These are phyloP conservation scores for Babyrousa celebensis DNA, from an alignment of 2,797 vertebrate genomes.

Conservation along the genomic window DNA sequence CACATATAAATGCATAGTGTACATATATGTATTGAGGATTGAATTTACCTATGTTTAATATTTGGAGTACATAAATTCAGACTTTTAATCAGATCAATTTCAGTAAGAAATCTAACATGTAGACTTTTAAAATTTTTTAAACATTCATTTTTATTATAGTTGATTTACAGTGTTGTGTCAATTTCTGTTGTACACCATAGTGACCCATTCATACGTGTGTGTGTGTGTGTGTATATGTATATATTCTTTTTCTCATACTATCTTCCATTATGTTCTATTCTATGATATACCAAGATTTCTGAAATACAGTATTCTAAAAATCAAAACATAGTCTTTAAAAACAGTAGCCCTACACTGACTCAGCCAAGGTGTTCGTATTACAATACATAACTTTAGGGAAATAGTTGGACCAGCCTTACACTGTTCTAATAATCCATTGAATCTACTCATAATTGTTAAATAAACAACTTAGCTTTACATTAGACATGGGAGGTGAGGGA, in stretches of 20 bases:
- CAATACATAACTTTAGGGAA: slow-evolving; percentile 71
- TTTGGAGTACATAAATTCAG: slow-evolving; percentile 2
- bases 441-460: slow-evolving; percentile 66
- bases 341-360: slow-evolving; percentile 59
- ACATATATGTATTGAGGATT: background rate
- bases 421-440: slow-evolving; percentile 30
- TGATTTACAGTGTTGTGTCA: too few species aligned
- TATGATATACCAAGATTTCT: slow-evolving; percentile 49
- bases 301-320: slow-evolving; percentile 76
- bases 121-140: background rate
- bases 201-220: too few species aligned
- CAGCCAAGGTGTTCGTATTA: slow-evolving; percentile 70
- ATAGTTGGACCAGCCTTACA: slow-evolving; percentile 40
- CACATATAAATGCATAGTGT: background rate
- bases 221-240: too few species aligned
- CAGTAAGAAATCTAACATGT: slow-evolving; percentile 44
- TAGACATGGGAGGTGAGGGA: background rate
- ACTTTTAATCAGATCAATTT: slow-evolving; percentile 53
- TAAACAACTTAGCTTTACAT: slow-evolving; percentile 63
- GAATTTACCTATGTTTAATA: background rate
- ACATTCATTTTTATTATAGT: background rate
- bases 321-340: slow-evolving; percentile 68
- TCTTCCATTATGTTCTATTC: background rate
- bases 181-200: too few species aligned
- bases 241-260: too few species aligned